Percentiles rank a stretch among this genome's conserved stretches.
phyloP scores from a whole-genome alignment of 2,797 vertebrate genomes.

The Dallia pectoralis region DNA sequence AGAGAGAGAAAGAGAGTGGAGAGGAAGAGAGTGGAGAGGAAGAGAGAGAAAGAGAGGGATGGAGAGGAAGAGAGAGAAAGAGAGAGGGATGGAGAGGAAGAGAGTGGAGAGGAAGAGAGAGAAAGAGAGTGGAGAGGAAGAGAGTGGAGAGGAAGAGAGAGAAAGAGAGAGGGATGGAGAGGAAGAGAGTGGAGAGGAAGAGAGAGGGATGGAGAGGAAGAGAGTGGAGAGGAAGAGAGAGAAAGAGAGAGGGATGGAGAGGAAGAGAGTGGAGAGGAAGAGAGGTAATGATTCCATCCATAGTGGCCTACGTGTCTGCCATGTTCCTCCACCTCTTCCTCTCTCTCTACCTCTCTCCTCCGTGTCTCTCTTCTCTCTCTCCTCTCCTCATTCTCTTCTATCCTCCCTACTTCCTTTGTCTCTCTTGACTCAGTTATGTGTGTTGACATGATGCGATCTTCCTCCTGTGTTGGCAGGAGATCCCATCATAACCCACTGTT shows the following conservation, averaged over 20 bases:
- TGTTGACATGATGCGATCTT: constrained; percentile 45
- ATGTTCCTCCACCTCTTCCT: too few species aligned
- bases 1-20: neutral
- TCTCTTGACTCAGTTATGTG: neutral
- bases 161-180: neutral
- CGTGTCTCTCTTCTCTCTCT: neutral
- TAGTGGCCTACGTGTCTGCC: too few species aligned
- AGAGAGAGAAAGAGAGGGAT: neutral
- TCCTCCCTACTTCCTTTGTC: constrained; percentile 10
- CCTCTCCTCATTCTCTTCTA: constrained; percentile 7
- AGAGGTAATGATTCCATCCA: neutral
- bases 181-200: neutral
- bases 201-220: too few species aligned
- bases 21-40: neutral
- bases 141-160: neutral
- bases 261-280: neutral
- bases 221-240: neutral
- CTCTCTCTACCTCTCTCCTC: too few species aligned
- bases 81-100: neutral
- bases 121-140: neutral
- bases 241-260: neutral
- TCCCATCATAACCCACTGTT: constrained; percentile 55
- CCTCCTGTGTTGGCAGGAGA: constrained; percentile 69
- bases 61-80: too few species aligned
- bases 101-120: neutral